A percentile compares a stretch with the other conserved stretches of the same genome.
Conservation (phyloP, 2,888 invertebrate species). For the Byasa hedistus region DNA sequence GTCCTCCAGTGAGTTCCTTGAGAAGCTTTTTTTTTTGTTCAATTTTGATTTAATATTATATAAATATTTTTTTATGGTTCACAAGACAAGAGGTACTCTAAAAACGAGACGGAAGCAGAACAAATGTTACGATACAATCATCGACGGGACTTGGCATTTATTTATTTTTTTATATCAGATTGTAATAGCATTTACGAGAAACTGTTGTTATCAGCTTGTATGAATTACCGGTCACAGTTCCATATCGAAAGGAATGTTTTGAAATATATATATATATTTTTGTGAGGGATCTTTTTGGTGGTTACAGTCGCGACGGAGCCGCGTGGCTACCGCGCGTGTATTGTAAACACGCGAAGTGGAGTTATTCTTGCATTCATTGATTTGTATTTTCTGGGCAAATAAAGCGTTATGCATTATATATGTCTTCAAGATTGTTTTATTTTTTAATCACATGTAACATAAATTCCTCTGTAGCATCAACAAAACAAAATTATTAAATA, state of each 20-base stretch:
- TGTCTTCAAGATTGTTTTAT: slow-evolving; percentile 32
- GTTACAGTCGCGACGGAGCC: slow-evolving; percentile 42
- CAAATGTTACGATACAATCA: slow-evolving; percentile 10
- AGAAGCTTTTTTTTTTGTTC: slow-evolving; percentile 3
- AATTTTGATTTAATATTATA: slow-evolving; percentile 5
- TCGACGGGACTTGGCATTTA: slow-evolving; percentile 37
- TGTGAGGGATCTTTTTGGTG: slow-evolving; percentile 66
- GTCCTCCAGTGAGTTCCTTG: slow-evolving; percentile 5
- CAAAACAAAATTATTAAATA: too few species aligned
- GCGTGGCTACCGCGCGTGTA: slow-evolving; percentile 40
- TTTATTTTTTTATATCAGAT: slow-evolving; percentile 32
- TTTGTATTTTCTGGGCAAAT: slow-evolving; percentile 79
- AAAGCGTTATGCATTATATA: slow-evolving; percentile 71
- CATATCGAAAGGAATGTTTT: slow-evolving; percentile 63
- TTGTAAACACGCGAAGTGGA: slow-evolving; percentile 57
- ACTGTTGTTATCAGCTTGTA: slow-evolving; percentile 44
- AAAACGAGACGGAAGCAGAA: background rate
- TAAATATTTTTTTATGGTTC: background rate
- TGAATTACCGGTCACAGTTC: slow-evolving; percentile 65
- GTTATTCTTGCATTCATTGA: slow-evolving; percentile 74
- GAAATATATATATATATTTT: slow-evolving; percentile 63
- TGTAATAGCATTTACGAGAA: slow-evolving; percentile 42
- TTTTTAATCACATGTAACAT: background rate
- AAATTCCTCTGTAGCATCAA: too few species aligned
- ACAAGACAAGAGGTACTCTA: background rate